Evolutionary conservation across 2,888 invertebrate genomes (phyloP).

Genomic region (Oscheius sp.): DNA sequence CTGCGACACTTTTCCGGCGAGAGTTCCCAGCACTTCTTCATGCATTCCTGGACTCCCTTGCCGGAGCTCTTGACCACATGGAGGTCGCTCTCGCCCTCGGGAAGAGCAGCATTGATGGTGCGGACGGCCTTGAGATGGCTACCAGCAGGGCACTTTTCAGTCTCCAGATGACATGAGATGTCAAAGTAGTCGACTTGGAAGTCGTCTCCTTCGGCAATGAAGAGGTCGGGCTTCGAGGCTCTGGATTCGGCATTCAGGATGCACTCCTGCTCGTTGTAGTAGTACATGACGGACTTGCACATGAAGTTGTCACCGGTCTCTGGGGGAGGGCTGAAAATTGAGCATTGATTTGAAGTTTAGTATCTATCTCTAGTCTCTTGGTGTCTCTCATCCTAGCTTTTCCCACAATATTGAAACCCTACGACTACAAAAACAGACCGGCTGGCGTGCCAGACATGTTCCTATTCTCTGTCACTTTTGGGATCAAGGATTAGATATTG

Average conservation of each 20-base stretch:
- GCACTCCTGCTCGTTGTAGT: conserved; percentile 73
- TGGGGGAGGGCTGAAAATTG: conserved; percentile 68
- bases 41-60: conserved; percentile 62
- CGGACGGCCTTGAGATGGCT: conserved; percentile 63
- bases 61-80: conserved; percentile 67
- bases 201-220: conserved; percentile 71
- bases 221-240: conserved; percentile 70
- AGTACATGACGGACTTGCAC: conserved; percentile 74
- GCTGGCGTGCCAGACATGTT: no score
- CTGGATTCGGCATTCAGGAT: conserved; percentile 73
- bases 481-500: background rate
- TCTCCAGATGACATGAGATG: conserved; percentile 69
- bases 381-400: no score
- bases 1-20: conserved; percentile 72
- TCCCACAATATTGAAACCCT: no score
- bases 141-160: conserved; percentile 69
- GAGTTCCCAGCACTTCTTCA: conserved; percentile 56
- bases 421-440: no score
- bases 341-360: no score
- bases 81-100: conserved; percentile 69
- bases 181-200: conserved; percentile 73
- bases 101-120: conserved; percentile 71
- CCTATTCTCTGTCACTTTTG: background rate
- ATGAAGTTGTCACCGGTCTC: conserved; percentile 72
- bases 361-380: no score